A percentile compares a stretch with the other conserved stretches of the same genome.
Evolutionary conservation across 2,888 invertebrate genomes (phyloP).

Genomic region (Drosophila meridiana): DNA sequence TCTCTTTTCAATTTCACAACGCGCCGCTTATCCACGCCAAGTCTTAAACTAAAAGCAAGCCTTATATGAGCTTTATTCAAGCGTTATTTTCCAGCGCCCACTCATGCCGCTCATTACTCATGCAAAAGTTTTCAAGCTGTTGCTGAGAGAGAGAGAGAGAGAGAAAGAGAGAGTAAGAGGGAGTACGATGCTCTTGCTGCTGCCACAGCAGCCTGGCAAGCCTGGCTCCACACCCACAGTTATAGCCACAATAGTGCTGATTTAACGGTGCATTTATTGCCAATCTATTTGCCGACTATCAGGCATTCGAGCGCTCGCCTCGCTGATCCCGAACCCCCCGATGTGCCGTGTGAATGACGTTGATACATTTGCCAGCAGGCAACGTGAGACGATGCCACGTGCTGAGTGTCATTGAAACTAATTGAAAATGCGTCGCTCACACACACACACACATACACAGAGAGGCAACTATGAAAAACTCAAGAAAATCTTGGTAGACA

Average conservation of each 20-base stretch:
- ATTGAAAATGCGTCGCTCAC: constrained; percentile 70
- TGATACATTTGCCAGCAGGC: constrained; percentile 65
- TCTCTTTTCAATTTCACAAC: background rate
- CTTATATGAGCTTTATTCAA: constrained; percentile 15
- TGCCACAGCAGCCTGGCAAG: constrained; percentile 3
- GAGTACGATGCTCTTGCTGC: background rate
- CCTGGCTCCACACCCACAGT: background rate
- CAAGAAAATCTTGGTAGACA: constrained; percentile 61
- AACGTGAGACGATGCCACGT: constrained; percentile 51
- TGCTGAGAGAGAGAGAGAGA: background rate
- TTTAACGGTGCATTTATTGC: constrained; percentile 75
- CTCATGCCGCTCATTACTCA: constrained; percentile 45
- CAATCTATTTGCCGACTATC: constrained; percentile 72
- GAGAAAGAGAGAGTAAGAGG: background rate
- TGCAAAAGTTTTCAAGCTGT: constrained; percentile 11
- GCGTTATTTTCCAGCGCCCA: background rate
- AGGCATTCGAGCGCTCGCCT: constrained; percentile 7
- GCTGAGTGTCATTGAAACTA: constrained; percentile 74
- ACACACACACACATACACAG: constrained; percentile 24
- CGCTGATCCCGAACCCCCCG: constrained; percentile 2
- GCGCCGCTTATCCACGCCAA: background rate
- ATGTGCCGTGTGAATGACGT: constrained; percentile 51
- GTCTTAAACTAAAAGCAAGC: constrained; percentile 7
- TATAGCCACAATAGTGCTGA: constrained; percentile 63
- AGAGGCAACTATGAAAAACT: constrained; percentile 35